Evolutionary conservation across 2,797 vertebrate species (phyloP), one percentile per base, ranked within the genome.

Genomic region (Melanotaenia maccullochi): DNA sequence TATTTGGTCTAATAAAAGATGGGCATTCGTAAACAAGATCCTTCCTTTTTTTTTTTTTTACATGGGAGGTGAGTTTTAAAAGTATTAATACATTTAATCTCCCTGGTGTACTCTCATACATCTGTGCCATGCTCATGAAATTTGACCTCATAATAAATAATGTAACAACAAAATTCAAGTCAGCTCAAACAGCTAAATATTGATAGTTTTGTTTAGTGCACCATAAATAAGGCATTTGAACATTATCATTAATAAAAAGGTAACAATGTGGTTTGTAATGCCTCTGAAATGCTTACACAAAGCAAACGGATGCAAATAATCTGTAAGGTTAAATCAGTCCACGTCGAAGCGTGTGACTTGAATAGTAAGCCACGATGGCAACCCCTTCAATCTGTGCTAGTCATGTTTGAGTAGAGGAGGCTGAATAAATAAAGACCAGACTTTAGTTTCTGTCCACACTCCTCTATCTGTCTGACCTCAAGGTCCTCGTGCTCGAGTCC

Each of bases 381-480:
- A 7, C 35, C 2, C 58, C 57, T 42, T n/a, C 14, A 24, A 9
- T 12, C 61, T 60, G 60, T 62, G 36, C 40, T 25, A 35, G 49
- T 78, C 61, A 8, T 65, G 56, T 88, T 69, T 81, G 61, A 75
- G 47, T 24, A 60, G 22, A 73, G 65, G 56, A 67, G 64, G 66
- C 35, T 83, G 18, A 85, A 67, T 84, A 85, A 84, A 88, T 83
- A 86, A 77, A 83, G 67, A 61, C 58, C 63, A 75, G 71, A 82
- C 82, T 13, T 59, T 63, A 65, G 79, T n/a, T 47, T 6, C 76
- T 68, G 65, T 75, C 73, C 63, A 66, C 44, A 65, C 57, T 54
- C 25, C 57, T 54, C 25, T 30, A 57, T 69, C 58, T 61, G 60
- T 66, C 72, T 79, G 75, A 73, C 76, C 77, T 85, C 52, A 65